Percentiles rank a stretch among this genome's conserved stretches.
These are phyloP conservation scores for Echinops telfairi DNA, from an alignment of 2,113 vertebrate genomes.

Conservation along the genomic window DNA sequence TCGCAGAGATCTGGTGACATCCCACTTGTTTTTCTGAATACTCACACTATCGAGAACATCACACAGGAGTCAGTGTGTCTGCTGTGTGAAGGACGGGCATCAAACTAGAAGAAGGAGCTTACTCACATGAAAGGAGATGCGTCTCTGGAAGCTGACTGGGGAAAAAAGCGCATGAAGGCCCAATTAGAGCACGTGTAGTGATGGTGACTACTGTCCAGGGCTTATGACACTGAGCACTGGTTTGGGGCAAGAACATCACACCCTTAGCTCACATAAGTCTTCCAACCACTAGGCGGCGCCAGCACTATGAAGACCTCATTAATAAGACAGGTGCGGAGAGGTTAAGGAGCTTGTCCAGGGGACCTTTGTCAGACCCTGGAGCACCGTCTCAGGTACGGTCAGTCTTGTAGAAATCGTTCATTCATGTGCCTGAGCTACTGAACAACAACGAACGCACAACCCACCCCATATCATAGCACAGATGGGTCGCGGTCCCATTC, in stretches of 20 bases:
- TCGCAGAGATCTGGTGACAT: constrained; percentile 94
- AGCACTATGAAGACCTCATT: not conserved
- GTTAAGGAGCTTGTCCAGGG: constrained; percentile 52
- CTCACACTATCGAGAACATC: constrained; percentile 90
- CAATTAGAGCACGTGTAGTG: constrained; percentile 61
- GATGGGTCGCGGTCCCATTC: not conserved
- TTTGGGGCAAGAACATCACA: constrained; percentile 13
- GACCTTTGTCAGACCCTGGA: not conserved
- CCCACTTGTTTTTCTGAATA: constrained; percentile 97
- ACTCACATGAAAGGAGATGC: constrained; percentile 96
- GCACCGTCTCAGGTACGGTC: not conserved
- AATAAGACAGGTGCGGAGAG: constrained; percentile 26
- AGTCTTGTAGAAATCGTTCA: constrained; percentile 40
- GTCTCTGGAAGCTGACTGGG: constrained; percentile 91
- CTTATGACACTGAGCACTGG: constrained; percentile 4
- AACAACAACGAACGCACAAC: not conserved
- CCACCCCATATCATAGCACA: not conserved
- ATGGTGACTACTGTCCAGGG: constrained; percentile 2
- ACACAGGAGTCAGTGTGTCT: constrained; percentile 41
- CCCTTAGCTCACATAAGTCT: constrained; percentile 50
- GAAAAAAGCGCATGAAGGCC: constrained; percentile 59
- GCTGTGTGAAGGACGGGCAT: not conserved
- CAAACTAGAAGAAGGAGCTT: constrained; percentile 30
- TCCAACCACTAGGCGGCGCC: not conserved
- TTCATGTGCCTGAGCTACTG: not conserved